Conservation (phyloP, 2,113 vertebrate species). For the Megaceryle maxima region DNA sequence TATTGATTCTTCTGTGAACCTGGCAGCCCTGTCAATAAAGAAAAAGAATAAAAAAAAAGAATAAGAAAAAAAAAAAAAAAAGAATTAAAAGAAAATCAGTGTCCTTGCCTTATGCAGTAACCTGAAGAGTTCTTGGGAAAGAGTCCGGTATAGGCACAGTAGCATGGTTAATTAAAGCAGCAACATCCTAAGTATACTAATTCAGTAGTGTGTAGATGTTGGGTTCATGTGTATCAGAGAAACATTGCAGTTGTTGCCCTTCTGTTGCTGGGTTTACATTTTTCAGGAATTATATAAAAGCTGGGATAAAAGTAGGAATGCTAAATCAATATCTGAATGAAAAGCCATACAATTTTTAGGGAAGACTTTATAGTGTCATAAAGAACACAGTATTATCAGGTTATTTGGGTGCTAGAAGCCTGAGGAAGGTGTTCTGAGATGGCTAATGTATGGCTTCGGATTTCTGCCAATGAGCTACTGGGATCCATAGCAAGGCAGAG, state of each 20-base stretch:
- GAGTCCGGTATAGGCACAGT: neutral
- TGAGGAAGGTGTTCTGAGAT: neutral
- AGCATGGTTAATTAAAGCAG: constrained; percentile 56
- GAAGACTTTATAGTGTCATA: neutral
- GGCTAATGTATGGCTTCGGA: neutral
- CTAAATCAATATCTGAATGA: neutral
- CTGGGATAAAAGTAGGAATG: neutral
- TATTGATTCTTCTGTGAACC: constrained; percentile 55
- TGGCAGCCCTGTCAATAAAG: constrained; percentile 54
- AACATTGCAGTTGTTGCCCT: neutral
- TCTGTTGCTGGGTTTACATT: neutral
- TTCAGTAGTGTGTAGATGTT: constrained; percentile 42
- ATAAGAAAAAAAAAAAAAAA: neutral
- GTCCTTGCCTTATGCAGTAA: constrained; percentile 27
- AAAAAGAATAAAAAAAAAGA: neutral
- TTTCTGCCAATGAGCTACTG: neutral
- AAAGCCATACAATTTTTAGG: neutral
- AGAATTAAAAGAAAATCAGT: constrained; percentile 28
- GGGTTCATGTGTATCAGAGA: neutral
- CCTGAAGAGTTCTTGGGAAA: constrained; percentile 34
- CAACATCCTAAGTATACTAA: constrained; percentile 46
- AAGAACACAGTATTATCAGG: neutral
- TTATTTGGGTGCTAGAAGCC: neutral
- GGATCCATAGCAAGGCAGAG: neutral
- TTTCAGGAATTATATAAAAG: neutral